Percentiles rank a stretch among this genome's conserved stretches.
phyloP scores from a whole-genome alignment of 2,113 vertebrate genomes.

The Zosterops hypoxanthus region DNA sequence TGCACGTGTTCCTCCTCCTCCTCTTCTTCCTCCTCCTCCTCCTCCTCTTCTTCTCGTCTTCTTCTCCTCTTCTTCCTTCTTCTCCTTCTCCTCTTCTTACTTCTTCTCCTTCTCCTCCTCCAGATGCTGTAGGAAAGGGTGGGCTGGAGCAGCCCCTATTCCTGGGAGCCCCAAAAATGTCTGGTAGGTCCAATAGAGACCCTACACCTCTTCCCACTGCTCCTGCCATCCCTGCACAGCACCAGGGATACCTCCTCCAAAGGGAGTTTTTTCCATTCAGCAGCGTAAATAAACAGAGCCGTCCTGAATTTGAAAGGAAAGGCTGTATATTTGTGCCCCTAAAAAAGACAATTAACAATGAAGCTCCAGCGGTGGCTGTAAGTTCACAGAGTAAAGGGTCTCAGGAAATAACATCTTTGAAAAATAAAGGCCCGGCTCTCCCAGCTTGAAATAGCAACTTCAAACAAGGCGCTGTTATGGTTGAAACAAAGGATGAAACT shows the following conservation, averaged over 20 bases:
- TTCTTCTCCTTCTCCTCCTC: accelerated
- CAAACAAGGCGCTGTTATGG: conserved; percentile 23
- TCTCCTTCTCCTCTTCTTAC: accelerated
- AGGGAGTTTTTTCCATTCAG: not conserved
- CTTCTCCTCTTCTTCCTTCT: too few species aligned
- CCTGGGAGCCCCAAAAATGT: not conserved
- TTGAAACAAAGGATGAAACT: conserved; percentile 47
- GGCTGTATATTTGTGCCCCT: not conserved
- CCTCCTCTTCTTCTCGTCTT: not conserved
- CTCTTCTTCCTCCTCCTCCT: not conserved
- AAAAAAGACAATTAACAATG: conserved; percentile 55
- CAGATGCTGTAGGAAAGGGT: accelerated
- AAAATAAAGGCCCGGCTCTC: conserved; percentile 31
- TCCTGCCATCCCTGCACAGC: not conserved
- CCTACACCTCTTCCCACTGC: not conserved
- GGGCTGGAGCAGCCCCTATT: not conserved
- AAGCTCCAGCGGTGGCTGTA: not conserved
- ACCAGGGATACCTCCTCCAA: not conserved
- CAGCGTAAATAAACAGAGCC: not conserved
- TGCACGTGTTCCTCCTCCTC: not conserved
- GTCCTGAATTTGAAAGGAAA: conserved; percentile 1
- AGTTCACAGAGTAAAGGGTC: conserved; percentile 10
- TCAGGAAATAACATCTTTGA: conserved; percentile 41
- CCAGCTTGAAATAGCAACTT: conserved; percentile 9
- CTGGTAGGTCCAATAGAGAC: not conserved